Evolutionary conservation across 2,888 invertebrate genomes (phyloP).

Genomic region (Morpho deidamia): DNA sequence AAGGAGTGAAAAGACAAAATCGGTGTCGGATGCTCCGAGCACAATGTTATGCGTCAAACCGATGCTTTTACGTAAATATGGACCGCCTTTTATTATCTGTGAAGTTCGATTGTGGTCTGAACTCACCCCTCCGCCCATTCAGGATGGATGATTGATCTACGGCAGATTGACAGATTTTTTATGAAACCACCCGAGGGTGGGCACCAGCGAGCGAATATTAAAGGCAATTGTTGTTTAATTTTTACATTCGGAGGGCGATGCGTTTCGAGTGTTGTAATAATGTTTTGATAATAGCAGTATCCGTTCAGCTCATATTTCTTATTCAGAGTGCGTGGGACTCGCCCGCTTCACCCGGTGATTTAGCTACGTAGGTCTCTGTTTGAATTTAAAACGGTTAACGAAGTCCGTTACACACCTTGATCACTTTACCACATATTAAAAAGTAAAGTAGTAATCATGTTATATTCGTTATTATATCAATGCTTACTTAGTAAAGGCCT

Average conservation of each 20-base stretch:
- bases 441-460: too few species aligned
- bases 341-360: constrained; percentile 29
- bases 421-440: constrained; percentile 8
- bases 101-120: constrained; percentile 60
- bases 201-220: constrained; percentile 71
- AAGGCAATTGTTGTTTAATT: constrained; percentile 79
- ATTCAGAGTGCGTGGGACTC: constrained; percentile 74
- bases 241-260: constrained; percentile 71
- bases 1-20: constrained; percentile 46
- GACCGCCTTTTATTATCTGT: constrained; percentile 71
- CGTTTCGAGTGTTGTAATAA: constrained; percentile 76
- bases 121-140: constrained; percentile 67
- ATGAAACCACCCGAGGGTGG: constrained; percentile 63
- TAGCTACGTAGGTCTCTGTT: constrained; percentile 45
- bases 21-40: constrained; percentile 55
- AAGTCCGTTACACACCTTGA: constrained; percentile 55
- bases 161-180: constrained; percentile 77
- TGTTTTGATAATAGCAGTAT: constrained; percentile 78
- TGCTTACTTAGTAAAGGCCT: too few species aligned
- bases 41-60: constrained; percentile 69
- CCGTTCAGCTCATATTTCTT: constrained; percentile 76
- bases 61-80: constrained; percentile 75
- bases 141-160: constrained; percentile 74
- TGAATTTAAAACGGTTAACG: constrained; percentile 51
- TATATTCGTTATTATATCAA: too few species aligned